Evolutionary conservation across 2,888 invertebrate species (phyloP).

Genomic region (Nemotelus pantherinus): DNA sequence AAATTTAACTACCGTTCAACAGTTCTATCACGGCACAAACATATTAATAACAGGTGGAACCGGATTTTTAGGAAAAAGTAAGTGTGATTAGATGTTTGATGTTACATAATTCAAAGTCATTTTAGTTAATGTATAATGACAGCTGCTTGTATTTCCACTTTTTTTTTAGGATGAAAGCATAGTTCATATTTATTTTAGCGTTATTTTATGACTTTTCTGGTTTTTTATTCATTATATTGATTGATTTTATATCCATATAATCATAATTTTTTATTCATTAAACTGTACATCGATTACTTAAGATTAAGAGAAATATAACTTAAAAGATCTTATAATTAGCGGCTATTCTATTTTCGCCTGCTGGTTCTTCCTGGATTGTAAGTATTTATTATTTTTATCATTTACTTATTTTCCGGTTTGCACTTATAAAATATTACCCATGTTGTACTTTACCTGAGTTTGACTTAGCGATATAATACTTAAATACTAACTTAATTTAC

Average conservation of each 20-base stretch:
- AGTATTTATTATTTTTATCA: background rate
- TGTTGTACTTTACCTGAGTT: no score
- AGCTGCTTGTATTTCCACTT: background rate
- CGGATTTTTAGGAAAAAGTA: constrained; percentile 63
- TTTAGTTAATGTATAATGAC: background rate
- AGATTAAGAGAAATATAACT: background rate
- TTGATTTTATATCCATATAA: no score
- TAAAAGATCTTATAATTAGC: background rate
- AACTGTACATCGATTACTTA: no score
- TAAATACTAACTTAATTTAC: background rate
- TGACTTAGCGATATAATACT: no score
- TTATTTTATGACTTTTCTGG: no score
- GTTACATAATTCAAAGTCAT: background rate
- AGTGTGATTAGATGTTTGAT: constrained; percentile 40
- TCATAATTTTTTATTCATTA: no score
- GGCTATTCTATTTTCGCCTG: no score
- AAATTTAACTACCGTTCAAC: constrained; percentile 65
- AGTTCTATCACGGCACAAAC: constrained; percentile 69
- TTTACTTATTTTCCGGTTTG: no score
- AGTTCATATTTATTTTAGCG: no score
- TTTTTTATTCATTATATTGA: background rate
- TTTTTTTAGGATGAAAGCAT: background rate
- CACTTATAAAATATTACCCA: no score
- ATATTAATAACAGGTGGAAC: constrained; percentile 72
- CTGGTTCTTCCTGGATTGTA: background rate